Percentiles rank a stretch among this genome's conserved stretches.
Conservation (phyloP, 2,797 vertebrate genomes). For the Acomys russatus region DNA sequence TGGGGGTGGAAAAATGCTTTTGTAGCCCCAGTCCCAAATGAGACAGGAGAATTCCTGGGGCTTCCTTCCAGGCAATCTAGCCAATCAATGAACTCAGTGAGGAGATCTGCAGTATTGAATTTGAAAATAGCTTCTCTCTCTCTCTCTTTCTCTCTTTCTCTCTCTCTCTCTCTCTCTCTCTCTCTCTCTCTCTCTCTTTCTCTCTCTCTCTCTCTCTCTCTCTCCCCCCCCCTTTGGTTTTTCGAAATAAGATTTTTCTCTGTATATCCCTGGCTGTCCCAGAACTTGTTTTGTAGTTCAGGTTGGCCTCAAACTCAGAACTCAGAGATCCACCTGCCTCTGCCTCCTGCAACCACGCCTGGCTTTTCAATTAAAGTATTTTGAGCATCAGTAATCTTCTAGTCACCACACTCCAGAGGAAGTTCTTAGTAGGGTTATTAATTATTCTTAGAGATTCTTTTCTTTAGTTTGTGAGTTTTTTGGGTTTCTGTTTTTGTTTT, state of each 20-base stretch:
- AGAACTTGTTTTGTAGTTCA: too few relatives aligned
- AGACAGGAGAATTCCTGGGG: background rate
- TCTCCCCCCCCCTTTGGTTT: too few relatives aligned
- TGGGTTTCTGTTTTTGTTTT: background rate
- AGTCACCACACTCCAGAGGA: background rate
- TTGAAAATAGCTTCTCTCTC: background rate
- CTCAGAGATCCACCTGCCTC: too few relatives aligned
- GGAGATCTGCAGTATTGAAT: background rate
- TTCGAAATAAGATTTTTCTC: too few relatives aligned
- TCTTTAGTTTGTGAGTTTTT: slow-evolving; percentile 40
- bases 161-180: too few relatives aligned
- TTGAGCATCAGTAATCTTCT: background rate
- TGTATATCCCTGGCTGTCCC: too few relatives aligned
- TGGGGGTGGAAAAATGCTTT: background rate
- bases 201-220: too few relatives aligned
- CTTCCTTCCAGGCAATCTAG: too few relatives aligned
- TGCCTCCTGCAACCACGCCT: background rate
- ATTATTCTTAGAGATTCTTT: slow-evolving; percentile 38
- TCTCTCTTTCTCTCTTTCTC: too few relatives aligned
- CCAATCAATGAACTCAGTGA: background rate
- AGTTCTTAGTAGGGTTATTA: background rate
- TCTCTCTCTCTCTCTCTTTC: background rate
- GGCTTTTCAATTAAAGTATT: background rate
- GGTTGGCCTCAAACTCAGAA: too few relatives aligned
- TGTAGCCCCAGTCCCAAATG: background rate